Conservation (phyloP, 2,888 invertebrate genomes). For the Platycheirus rosarum region DNA sequence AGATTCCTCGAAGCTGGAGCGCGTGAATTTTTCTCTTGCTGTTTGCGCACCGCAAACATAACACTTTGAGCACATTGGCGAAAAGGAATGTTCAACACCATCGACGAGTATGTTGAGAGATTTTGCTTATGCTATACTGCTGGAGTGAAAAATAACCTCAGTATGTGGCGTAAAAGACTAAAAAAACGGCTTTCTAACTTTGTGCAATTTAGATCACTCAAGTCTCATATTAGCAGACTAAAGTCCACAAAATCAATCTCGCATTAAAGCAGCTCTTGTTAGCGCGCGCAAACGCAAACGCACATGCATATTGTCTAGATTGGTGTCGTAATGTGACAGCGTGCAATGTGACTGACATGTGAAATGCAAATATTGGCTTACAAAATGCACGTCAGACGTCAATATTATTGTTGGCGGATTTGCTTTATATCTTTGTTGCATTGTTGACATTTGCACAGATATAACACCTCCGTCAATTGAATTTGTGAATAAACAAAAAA, state of each 20-base stretch:
- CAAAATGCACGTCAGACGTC: slow-evolving; percentile 70
- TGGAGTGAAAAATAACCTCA: slow-evolving; percentile 50
- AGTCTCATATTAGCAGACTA: slow-evolving; percentile 4
- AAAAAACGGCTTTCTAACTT: slow-evolving; percentile 57
- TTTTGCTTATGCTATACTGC: slow-evolving; percentile 44
- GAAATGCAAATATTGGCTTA: slow-evolving; percentile 67
- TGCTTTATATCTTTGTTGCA: slow-evolving; percentile 28
- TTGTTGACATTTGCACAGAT: slow-evolving; percentile 55
- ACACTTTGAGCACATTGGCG: slow-evolving; percentile 56
- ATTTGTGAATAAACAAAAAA: slow-evolving; percentile 3
- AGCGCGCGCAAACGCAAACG: no score
- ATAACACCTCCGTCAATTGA: slow-evolving; percentile 62
- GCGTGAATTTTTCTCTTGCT: slow-evolving; percentile 68
- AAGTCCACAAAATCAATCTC: slow-evolving; percentile 7
- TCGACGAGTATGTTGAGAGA: slow-evolving; percentile 35
- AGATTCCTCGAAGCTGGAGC: slow-evolving; percentile 70
- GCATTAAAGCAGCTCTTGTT: neutral
- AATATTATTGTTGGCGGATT: slow-evolving; percentile 65
- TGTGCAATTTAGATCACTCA: slow-evolving; percentile 56
- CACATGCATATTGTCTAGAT: slow-evolving; percentile 16
- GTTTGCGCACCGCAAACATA: slow-evolving; percentile 46
- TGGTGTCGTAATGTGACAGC: slow-evolving; percentile 58
- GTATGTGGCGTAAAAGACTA: slow-evolving; percentile 18
- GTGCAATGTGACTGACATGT: slow-evolving; percentile 64
- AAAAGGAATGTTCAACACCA: slow-evolving; percentile 69